Conservation (phyloP, 2,113 vertebrate genomes). For the Sterna hirundo region DNA sequence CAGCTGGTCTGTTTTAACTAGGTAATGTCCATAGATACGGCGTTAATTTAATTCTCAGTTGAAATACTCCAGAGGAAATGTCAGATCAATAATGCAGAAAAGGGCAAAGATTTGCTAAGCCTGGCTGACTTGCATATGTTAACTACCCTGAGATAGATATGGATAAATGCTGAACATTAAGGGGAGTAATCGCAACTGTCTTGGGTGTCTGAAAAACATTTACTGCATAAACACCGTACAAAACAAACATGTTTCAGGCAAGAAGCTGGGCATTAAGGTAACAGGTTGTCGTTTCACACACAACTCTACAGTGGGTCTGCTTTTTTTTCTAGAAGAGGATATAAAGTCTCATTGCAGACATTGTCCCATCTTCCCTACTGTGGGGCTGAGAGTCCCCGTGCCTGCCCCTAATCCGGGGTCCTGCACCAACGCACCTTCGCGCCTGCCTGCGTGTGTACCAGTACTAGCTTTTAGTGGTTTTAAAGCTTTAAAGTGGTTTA, state of each 20-base stretch:
- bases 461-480: not conserved
- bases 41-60: conserved; percentile 57
- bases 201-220: conserved; percentile 12
- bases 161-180: conserved; percentile 47
- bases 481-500: not conserved
- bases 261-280: not conserved
- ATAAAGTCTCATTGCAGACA: not conserved
- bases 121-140: conserved; percentile 2
- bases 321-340: not conserved
- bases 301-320: not conserved
- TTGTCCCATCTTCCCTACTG: not conserved
- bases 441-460: fast-evolving
- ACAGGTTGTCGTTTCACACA: not conserved
- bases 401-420: fast-evolving
- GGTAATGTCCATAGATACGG: conserved; percentile 32
- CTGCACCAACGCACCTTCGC: not conserved
- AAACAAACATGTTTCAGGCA: not conserved
- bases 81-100: conserved; percentile 59
- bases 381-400: not conserved
- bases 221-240: not conserved
- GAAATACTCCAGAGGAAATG: conserved; percentile 67
- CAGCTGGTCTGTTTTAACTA: conserved; percentile 47
- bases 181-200: conserved; percentile 45
- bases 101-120: conserved; percentile 59
- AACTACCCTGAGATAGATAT: conserved; percentile 27